These are phyloP conservation scores for Amazona guildingii DNA, from an alignment of 2,113 vertebrate genomes.

Conservation along the genomic window DNA sequence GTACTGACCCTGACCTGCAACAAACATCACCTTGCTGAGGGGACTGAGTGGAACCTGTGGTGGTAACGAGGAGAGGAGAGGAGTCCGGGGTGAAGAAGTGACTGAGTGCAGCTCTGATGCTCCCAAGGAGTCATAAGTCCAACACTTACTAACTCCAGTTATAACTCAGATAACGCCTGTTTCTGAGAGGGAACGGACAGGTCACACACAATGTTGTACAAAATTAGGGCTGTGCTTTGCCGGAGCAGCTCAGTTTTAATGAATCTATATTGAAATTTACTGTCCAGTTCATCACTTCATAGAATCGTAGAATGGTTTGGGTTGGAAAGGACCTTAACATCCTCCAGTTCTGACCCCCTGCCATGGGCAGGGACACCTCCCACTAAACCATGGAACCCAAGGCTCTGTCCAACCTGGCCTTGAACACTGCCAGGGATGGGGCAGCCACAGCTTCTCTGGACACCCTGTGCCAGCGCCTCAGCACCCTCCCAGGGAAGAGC, in stretches of 20 bases:
- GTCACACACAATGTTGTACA: not conserved
- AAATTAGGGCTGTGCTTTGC: not conserved
- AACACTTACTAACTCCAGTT: not conserved
- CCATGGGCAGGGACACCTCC: not conserved
- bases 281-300: not conserved
- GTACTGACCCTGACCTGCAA: not conserved
- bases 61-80: too few relatives aligned
- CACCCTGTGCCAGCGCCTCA: too few relatives aligned
- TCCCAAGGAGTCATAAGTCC: not conserved
- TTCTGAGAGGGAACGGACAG: not conserved
- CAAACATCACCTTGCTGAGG: rapidly evolving
- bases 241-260: not conserved
- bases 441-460: not conserved
- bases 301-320: not conserved
- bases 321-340: not conserved
- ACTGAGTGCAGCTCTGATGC: not conserved
- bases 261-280: not conserved
- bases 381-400: not conserved
- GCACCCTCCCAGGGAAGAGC: too few relatives aligned
- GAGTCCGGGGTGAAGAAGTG: not conserved
- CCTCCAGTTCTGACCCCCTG: not conserved
- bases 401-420: not conserved
- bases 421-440: not conserved
- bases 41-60: not conserved
- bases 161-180: not conserved